A percentile compares a stretch with the other conserved stretches of the same genome.
Conservation (phyloP, 64 coral and sea anemone species). For the Dendrophyllia cribrosa region DNA sequence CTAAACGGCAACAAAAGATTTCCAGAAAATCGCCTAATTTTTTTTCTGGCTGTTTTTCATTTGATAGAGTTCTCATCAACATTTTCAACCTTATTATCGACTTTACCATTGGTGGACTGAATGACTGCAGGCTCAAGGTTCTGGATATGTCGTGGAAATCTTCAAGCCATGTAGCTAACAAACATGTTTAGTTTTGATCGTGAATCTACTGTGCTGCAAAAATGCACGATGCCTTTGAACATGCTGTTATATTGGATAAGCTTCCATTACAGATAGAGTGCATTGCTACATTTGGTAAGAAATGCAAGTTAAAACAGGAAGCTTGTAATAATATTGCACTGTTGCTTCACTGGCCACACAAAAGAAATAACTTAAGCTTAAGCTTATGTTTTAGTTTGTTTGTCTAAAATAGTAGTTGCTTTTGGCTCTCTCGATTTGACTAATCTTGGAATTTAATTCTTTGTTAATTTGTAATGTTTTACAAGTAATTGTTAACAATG, state of each 20-base stretch:
- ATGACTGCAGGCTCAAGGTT: slow-evolving; percentile 38
- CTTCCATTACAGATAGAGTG: slow-evolving; percentile 98
- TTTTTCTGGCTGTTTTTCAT: no score
- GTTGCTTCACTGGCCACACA: neutral
- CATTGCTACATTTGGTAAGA: slow-evolving; percentile 95
- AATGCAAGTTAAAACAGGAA: neutral
- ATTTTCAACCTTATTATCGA: no score
- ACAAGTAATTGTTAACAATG: no score
- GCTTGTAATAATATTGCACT: no score
- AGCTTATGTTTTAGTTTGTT: neutral
- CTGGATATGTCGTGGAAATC: neutral
- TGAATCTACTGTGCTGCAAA: slow-evolving; percentile 39
- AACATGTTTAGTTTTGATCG: slow-evolving; percentile 1
- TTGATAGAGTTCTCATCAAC: no score
- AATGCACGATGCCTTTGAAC: slow-evolving; percentile 99
- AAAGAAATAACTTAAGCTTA: neutral
- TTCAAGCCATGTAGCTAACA: neutral
- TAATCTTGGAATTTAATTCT: neutral
- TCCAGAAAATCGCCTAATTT: no score
- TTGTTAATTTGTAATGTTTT: neutral
- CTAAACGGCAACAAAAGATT: no score
- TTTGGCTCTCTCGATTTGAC: neutral
- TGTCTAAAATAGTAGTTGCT: neutral
- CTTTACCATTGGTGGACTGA: no score
- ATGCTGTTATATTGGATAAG: slow-evolving; percentile 95